These are phyloP conservation scores for Papilio elwesi DNA, from an alignment of 2,888 invertebrate genomes.

Conservation along the genomic window DNA sequence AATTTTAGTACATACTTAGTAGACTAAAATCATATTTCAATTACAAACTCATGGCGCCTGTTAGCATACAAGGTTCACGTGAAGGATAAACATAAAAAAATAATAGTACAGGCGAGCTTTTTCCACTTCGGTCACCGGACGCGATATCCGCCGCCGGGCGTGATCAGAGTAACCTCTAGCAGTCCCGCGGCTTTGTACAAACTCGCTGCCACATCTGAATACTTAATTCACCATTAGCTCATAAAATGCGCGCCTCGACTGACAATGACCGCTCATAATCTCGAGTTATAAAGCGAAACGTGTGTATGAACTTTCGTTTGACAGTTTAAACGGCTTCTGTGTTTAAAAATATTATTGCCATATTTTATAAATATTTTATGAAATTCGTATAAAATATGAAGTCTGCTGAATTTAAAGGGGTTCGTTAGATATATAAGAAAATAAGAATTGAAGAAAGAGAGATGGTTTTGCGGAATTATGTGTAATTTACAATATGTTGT, in stretches of 20 bases:
- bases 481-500: no score
- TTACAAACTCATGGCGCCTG: background rate
- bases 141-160: constrained; percentile 74
- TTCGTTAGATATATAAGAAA: no score
- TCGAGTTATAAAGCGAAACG: constrained; percentile 13
- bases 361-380: no score
- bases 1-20: no score
- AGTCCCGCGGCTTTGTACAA: constrained; percentile 58
- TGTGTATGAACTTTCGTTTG: constrained; percentile 35
- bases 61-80: background rate
- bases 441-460: no score
- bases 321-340: constrained; percentile 39
- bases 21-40: no score
- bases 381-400: no score
- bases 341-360: constrained; percentile 28
- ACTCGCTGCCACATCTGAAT: constrained; percentile 63
- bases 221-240: constrained; percentile 71
- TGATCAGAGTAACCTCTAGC: constrained; percentile 65
- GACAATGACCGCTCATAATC: constrained; percentile 46
- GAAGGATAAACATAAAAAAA: constrained; percentile 33
- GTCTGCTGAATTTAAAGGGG: no score
- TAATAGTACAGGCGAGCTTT: constrained; percentile 12
- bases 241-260: constrained; percentile 54
- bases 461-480: no score
- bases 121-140: constrained; percentile 62